Evolutionary conservation across 2,113 vertebrate species (phyloP), one percentile per base, ranked within the genome.

Genomic region (Irena cyanogastra): DNA sequence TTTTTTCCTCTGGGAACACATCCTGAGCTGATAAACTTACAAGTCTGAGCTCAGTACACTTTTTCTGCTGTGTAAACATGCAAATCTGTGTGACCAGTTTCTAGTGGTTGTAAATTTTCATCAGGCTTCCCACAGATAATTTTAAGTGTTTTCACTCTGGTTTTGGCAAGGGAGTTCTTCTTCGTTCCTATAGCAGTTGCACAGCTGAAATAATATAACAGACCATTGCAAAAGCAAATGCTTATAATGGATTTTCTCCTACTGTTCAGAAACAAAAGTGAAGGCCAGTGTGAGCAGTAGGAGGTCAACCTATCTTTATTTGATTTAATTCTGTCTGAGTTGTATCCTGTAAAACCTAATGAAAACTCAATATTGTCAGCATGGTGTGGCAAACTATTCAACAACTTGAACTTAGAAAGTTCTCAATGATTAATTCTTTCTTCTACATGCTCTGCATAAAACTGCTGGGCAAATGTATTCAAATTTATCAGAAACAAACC

Each of bases 351-450:
- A 94, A 95, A 94, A 87, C 54, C 56, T 96, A 95, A 94, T 95
- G 93, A 91, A 93, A 96, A 96, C 63, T 93, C 96, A 90, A 93
- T 96, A 95, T 70, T 95, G 64, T 83, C 94, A 92, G 81, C 87
- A 91, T 80, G 94, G 23, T 87, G 35, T 91, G 41, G 66, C 31
- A 91, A 96, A 89, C 77, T 94, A 75, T 85, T 87, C 87, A 94
- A 89, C 61, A 92, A 74, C 81, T 87, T 94, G 65, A 87, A 80
- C 61, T 91, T 59, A 22, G 10, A 86, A 52, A 69, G 33, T 85
- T 95, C n/a, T 75, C 84, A 83, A 59, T 72, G 33, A 74, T n/a
- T 89, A 68, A 79, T 85, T 85, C 24, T 65, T 93, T 75, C n/a
- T 85, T 70, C 66, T 76, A 35, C 30, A 15, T 83, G 31, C 6